These are phyloP conservation scores for Sarcophilus harrisii DNA, from an alignment of 2,797 vertebrate species.

Conservation along the genomic window DNA sequence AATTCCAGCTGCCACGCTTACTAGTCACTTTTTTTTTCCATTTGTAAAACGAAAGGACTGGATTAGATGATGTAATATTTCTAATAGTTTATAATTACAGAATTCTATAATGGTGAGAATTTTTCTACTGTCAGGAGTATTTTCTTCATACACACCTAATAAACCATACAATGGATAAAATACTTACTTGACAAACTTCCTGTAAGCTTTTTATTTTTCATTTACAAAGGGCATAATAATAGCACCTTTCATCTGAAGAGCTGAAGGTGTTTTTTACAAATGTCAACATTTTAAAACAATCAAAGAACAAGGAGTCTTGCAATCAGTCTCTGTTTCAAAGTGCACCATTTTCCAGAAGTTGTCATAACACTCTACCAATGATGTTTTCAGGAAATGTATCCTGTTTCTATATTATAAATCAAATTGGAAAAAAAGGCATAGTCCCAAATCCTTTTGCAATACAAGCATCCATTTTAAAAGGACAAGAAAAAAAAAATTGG, in stretches of 20 bases:
- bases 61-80: neutral
- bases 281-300: conserved; percentile 76
- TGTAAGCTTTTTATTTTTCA: conserved; percentile 78
- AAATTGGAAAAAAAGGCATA: neutral
- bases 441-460: conserved; percentile 62
- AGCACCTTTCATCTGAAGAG: conserved; percentile 77
- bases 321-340: conserved; percentile 64
- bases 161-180: conserved; percentile 71
- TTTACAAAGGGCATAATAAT: conserved; percentile 72
- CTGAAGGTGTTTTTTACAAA: conserved; percentile 79
- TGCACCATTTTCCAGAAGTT: conserved; percentile 69
- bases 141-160: conserved; percentile 64
- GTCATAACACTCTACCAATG: conserved; percentile 63
- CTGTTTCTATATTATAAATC: conserved; percentile 28
- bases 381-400: conserved; percentile 61
- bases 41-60: neutral
- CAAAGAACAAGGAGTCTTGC: conserved; percentile 72
- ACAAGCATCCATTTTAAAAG: conserved; percentile 64
- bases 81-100: neutral
- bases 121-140: conserved; percentile 64
- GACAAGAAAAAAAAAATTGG: conserved; percentile 15
- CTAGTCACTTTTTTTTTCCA: neutral
- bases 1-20: neutral
- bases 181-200: conserved; percentile 77
- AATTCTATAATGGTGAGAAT: neutral